Conservation (phyloP, 2,888 invertebrate species). For the Lottia gigantea region DNA sequence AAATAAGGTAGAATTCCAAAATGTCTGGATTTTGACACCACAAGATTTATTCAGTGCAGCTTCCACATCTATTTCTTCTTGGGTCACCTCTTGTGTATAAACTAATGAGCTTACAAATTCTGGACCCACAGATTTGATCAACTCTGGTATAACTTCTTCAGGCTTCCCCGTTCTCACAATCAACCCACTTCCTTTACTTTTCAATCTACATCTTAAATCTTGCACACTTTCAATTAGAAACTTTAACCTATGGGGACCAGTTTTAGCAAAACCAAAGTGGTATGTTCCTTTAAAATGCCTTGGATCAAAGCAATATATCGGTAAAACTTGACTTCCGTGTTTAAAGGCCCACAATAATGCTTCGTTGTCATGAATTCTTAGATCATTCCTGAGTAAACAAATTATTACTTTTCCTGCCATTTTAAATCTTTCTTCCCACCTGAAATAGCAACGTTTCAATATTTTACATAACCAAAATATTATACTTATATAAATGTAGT, state of each 20-base stretch:
- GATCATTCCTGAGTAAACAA: slow-evolving; percentile 55
- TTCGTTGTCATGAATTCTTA: slow-evolving; percentile 60
- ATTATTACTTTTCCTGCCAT: slow-evolving; percentile 37
- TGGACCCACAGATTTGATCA: slow-evolving; percentile 44
- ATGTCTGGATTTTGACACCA: slow-evolving; percentile 42
- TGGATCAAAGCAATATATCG: slow-evolving; percentile 62
- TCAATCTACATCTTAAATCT: slow-evolving; percentile 47
- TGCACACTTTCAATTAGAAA: slow-evolving; percentile 51
- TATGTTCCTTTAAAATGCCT: slow-evolving; percentile 52
- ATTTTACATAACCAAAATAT: no score
- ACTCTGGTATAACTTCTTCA: slow-evolving; percentile 48
- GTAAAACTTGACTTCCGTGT: slow-evolving; percentile 47
- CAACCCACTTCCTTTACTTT: slow-evolving; percentile 50
- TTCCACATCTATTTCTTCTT: slow-evolving; percentile 58
- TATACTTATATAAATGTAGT: no score
- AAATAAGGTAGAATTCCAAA: slow-evolving; percentile 57
- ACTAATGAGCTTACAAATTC: slow-evolving; percentile 41
- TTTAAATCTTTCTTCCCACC: no score
- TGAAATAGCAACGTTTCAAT: no score
- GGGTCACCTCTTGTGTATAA: slow-evolving; percentile 56
- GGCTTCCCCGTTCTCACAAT: slow-evolving; percentile 52
- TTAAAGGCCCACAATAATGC: slow-evolving; percentile 51
- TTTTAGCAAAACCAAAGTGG: slow-evolving; percentile 53
- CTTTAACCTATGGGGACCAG: slow-evolving; percentile 50
- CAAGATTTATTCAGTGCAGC: slow-evolving; percentile 35